A percentile compares a stretch with the other conserved stretches of the same genome.
phyloP scores from a whole-genome alignment of 2,113 vertebrate genomes.

The Hemichromis elongatus region DNA sequence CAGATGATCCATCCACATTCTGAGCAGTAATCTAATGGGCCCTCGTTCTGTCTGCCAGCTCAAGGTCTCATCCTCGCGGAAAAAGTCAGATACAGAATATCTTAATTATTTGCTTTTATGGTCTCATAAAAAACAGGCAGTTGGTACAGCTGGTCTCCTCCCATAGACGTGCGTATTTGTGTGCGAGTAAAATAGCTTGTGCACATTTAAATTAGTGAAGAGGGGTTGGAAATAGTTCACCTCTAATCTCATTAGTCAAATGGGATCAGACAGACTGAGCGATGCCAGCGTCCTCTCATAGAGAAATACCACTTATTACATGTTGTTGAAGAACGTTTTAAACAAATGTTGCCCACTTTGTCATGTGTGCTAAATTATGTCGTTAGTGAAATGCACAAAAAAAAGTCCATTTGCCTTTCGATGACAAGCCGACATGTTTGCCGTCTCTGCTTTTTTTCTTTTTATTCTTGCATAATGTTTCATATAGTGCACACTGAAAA shows the following conservation, averaged over 20 bases:
- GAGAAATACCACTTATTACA: slow-evolving; percentile 3
- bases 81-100: no score
- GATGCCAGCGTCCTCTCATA: neutral
- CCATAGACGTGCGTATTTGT: neutral
- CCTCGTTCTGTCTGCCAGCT: neutral
- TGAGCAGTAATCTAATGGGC: slow-evolving; percentile 44
- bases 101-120: neutral
- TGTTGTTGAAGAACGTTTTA: neutral
- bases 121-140: neutral
- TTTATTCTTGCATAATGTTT: neutral
- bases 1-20: slow-evolving; percentile 37
- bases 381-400: neutral
- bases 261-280: slow-evolving; percentile 55
- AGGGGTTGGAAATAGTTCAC: slow-evolving; percentile 40
- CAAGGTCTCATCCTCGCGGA: neutral
- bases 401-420: neutral
- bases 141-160: neutral
- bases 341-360: neutral
- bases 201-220: slow-evolving; percentile 5
- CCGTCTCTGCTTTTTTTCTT: neutral
- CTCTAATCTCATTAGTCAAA: slow-evolving; percentile 61
- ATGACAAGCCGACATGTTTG: neutral
- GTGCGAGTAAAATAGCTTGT: neutral
- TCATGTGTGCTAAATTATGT: neutral
- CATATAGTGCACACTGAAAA: neutral